Percentiles rank a stretch among this genome's conserved stretches.
phyloP scores from a whole-genome alignment of 2,888 invertebrate species.

The Ophion ellenae region DNA sequence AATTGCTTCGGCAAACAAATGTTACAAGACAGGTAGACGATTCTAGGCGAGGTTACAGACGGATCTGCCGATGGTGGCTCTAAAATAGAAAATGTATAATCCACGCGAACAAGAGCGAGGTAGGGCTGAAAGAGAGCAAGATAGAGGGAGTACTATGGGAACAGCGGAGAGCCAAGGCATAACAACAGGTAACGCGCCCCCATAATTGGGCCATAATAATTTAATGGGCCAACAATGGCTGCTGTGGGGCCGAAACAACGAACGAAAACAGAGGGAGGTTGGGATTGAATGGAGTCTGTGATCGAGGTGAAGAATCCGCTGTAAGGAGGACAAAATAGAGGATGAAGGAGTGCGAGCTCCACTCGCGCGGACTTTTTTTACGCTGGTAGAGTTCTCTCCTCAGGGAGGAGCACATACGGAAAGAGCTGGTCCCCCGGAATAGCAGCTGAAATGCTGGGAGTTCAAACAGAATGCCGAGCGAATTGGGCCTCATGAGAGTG shows the following conservation, averaged over 20 bases:
- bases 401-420: conserved; percentile 26
- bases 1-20: conserved; percentile 15
- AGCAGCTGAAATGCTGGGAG: conserved; percentile 32
- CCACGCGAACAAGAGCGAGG: neutral
- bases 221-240: conserved; percentile 78
- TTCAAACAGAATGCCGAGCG: conserved; percentile 36
- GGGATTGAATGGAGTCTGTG: conserved; percentile 74
- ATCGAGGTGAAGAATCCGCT: conserved; percentile 47
- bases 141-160: conserved; percentile 16
- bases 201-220: conserved; percentile 83
- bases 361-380: conserved; percentile 31
- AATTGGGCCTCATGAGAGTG: conserved; percentile 23
- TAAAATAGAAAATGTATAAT: neutral
- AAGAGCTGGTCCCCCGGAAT: conserved; percentile 3
- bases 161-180: conserved; percentile 19
- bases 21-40: neutral
- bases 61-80: neutral
- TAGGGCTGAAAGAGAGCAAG: neutral
- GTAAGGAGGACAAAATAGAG: conserved; percentile 35
- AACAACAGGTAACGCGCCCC: conserved; percentile 68
- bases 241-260: conserved; percentile 72
- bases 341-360: conserved; percentile 42
- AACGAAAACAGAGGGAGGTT: conserved; percentile 66
- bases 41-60: too few relatives aligned
- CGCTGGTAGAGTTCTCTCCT: neutral